A percentile compares a stretch with the other conserved stretches of the same genome.
phyloP scores from a whole-genome alignment of 2,797 vertebrate genomes.

The Syngnathus acus region DNA sequence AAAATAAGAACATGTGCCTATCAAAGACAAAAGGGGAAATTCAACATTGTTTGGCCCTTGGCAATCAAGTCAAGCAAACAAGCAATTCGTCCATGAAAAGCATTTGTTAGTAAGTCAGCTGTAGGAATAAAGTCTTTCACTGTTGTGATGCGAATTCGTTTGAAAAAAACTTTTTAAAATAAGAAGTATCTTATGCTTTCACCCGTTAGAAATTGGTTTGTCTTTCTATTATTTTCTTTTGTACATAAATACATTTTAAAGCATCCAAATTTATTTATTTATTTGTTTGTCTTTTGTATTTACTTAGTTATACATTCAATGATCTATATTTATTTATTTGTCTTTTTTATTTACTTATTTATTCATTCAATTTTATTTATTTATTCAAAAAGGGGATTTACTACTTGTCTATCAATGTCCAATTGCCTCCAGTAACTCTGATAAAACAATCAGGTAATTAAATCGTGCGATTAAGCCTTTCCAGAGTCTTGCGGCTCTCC shows the following conservation, averaged over 20 bases:
- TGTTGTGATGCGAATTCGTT: constrained; percentile 4
- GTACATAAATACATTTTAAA: neutral
- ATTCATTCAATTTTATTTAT: too few relatives aligned
- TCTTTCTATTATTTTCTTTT: neutral
- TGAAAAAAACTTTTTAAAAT: neutral
- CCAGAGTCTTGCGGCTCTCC: too few relatives aligned
- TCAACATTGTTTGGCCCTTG: constrained; percentile 16
- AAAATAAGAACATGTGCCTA: neutral
- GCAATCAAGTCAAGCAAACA: constrained; percentile 38
- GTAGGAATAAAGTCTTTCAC: constrained; percentile 40
- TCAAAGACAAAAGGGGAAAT: neutral
- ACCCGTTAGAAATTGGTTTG: constrained; percentile 8
- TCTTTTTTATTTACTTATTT: too few relatives aligned
- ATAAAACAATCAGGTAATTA: too few relatives aligned
- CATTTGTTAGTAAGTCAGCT: constrained; percentile 44
- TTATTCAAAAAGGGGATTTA: too few relatives aligned
- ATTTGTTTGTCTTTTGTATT: too few relatives aligned
- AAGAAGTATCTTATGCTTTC: constrained; percentile 30
- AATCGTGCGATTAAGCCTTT: too few relatives aligned
- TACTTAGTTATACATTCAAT: too few relatives aligned
- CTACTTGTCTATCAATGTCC: too few relatives aligned
- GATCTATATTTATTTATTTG: too few relatives aligned
- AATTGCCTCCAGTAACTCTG: too few relatives aligned
- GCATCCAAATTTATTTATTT: too few relatives aligned
- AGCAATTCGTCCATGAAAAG: constrained; percentile 48